Conservation (phyloP, 37 sponge, comb jelly and placozoan genomes). For the Axinella damicornis region DNA sequence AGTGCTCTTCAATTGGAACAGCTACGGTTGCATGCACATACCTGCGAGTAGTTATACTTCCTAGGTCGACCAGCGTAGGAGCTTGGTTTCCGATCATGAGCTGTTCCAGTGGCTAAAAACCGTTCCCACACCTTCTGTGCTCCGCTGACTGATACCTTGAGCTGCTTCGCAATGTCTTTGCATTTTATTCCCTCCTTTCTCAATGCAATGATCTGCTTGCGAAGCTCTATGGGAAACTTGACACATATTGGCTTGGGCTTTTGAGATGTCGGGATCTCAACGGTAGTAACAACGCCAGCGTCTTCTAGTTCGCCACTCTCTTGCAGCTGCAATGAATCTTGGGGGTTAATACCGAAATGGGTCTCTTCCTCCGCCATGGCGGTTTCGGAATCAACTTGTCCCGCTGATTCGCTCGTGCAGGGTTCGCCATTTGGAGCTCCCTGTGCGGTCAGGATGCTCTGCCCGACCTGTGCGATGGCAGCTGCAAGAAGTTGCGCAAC, state of each 20-base stretch:
- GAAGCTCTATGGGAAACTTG: slow-evolving; percentile 60
- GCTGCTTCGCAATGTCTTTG: slow-evolving; percentile 68
- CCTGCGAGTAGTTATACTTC: slow-evolving; percentile 39
- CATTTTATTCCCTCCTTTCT: slow-evolving; percentile 62
- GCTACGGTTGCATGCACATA: too few relatives aligned
- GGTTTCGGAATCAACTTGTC: not conserved
- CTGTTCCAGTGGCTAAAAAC: slow-evolving; percentile 70
- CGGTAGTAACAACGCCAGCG: slow-evolving; percentile 30
- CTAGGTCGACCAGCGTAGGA: slow-evolving; percentile 57
- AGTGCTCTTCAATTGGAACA: too few relatives aligned
- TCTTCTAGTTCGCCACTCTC: not conserved
- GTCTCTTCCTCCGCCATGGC: not conserved
- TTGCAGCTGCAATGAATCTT: not conserved
- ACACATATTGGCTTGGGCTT: slow-evolving; percentile 40
- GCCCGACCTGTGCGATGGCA: slow-evolving; percentile 48
- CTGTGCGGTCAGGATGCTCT: slow-evolving; percentile 14
- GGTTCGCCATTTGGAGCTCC: not conserved
- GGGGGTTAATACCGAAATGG: slow-evolving; percentile 43
- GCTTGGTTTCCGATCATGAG: slow-evolving; percentile 63
- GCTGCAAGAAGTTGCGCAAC: slow-evolving; percentile 69
- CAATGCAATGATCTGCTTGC: slow-evolving; percentile 60
- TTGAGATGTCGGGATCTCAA: slow-evolving; percentile 31
- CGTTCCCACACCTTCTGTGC: slow-evolving; percentile 83
- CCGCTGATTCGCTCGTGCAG: not conserved
- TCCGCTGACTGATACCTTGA: slow-evolving; percentile 75